phyloP scores from a whole-genome alignment of 2,113 vertebrate species.

The Empidonax traillii region DNA sequence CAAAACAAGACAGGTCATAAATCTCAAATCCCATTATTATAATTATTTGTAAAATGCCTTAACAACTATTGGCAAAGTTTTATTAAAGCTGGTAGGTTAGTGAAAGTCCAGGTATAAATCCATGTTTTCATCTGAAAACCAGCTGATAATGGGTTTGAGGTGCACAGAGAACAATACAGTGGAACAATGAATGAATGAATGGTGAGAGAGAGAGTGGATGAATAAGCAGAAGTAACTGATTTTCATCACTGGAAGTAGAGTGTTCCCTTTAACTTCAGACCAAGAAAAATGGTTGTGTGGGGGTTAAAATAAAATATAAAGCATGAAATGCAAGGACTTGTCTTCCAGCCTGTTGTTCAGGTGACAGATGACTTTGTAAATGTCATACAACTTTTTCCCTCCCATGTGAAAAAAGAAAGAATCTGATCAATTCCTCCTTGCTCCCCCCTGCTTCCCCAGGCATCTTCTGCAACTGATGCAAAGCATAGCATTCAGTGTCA shows the following conservation, averaged over 20 bases:
- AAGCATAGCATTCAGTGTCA: conserved; percentile 71
- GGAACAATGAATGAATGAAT: not conserved
- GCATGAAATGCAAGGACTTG: not conserved
- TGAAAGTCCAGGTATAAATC: not conserved
- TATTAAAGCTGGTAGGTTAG: not conserved
- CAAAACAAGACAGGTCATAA: not conserved
- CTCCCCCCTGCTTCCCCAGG: not conserved
- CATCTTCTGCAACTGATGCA: conserved; percentile 60
- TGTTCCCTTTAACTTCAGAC: not conserved
- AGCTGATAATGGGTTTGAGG: not conserved
- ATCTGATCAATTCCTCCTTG: conserved; percentile 60
- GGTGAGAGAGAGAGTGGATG: not conserved
- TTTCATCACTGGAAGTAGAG: not conserved
- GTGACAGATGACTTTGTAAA: conserved; percentile 59
- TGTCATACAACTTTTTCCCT: conserved; percentile 54
- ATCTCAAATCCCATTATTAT: not conserved
- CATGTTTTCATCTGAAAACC: not conserved
- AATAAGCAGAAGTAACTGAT: not conserved
- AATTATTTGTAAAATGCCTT: not conserved
- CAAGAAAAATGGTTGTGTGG: not conserved
- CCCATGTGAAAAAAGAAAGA: conserved; percentile 8
- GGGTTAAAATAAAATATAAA: not conserved
- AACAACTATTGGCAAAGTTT: not conserved
- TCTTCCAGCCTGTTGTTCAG: not conserved
- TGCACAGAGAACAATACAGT: not conserved